These are phyloP conservation scores for Buphagus erythrorhynchus DNA, from an alignment of 2,797 vertebrate genomes.

Conservation along the genomic window DNA sequence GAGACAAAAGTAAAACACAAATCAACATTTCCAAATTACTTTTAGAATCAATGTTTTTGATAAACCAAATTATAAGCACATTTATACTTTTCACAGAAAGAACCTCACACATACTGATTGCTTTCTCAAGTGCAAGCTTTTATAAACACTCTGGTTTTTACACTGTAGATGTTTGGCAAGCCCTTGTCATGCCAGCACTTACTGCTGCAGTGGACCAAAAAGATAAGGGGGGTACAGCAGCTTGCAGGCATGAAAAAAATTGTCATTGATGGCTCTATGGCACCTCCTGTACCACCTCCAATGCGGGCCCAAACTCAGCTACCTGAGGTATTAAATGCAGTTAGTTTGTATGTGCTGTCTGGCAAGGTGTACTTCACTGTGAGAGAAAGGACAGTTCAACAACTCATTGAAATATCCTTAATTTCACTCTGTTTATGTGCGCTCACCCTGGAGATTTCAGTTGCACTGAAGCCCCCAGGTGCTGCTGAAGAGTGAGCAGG, in stretches of 20 bases:
- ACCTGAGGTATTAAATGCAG: not conserved
- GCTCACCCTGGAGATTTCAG: not conserved
- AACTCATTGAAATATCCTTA: not conserved
- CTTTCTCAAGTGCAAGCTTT: not conserved
- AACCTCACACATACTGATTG: not conserved
- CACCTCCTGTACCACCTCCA: not conserved
- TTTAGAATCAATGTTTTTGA: not conserved
- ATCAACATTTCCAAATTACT: not conserved
- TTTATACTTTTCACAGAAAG: not conserved
- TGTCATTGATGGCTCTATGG: fast-evolving
- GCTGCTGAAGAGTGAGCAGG: not conserved
- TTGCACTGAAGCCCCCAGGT: not conserved
- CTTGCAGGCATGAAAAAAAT: not conserved
- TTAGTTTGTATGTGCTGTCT: not conserved
- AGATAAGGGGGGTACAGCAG: not conserved
- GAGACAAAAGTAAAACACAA: not conserved
- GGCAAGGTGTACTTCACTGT: not conserved
- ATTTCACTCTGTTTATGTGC: not conserved
- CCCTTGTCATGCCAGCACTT: fast-evolving
- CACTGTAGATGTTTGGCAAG: not conserved
- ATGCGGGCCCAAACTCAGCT: not conserved
- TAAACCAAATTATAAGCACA: not conserved
- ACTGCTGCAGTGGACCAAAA: not conserved
- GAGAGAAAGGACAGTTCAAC: not conserved
- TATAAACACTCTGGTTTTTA: not conserved